Conservation (phyloP, 2,113 vertebrate genomes). For the Vidua chalybeata region DNA sequence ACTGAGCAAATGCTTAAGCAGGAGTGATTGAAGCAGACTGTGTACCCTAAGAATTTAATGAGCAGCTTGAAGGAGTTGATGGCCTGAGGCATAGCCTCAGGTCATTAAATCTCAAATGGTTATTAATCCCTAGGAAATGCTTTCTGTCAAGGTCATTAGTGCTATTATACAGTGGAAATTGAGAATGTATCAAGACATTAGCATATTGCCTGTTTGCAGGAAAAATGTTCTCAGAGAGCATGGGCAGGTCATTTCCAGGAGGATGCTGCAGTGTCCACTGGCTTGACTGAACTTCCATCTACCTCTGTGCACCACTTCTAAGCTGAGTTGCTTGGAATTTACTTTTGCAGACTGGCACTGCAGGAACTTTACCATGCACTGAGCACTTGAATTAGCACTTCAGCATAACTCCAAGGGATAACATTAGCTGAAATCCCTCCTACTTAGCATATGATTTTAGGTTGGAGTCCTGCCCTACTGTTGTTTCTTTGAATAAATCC, state of each 20-base stretch:
- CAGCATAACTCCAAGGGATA: background rate
- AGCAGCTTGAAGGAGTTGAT: slow-evolving; percentile 40
- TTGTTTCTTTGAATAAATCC: background rate
- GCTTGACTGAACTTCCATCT: background rate
- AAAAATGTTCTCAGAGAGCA: background rate
- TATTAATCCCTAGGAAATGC: slow-evolving; percentile 31
- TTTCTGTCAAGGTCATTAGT: slow-evolving; percentile 57
- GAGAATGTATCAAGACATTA: background rate
- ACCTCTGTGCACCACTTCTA: background rate
- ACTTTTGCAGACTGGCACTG: background rate
- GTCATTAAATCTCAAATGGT: slow-evolving; percentile 56
- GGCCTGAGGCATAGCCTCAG: slow-evolving; percentile 34
- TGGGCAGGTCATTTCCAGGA: background rate
- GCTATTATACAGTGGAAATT: slow-evolving; percentile 17
- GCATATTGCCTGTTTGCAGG: background rate
- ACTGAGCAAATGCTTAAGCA: slow-evolving; percentile 45
- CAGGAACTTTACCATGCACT: background rate
- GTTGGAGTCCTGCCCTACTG: background rate
- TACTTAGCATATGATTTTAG: background rate
- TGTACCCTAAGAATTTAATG: slow-evolving; percentile 45
- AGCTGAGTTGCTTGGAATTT: background rate
- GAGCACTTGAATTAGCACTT: background rate
- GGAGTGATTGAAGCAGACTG: slow-evolving; percentile 20
- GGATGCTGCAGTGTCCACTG: background rate
- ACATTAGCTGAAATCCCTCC: background rate